Percentiles rank a stretch among this genome's conserved stretches.
Conservation (phyloP, 2,797 vertebrate genomes). For the Malurus leucopterus region DNA sequence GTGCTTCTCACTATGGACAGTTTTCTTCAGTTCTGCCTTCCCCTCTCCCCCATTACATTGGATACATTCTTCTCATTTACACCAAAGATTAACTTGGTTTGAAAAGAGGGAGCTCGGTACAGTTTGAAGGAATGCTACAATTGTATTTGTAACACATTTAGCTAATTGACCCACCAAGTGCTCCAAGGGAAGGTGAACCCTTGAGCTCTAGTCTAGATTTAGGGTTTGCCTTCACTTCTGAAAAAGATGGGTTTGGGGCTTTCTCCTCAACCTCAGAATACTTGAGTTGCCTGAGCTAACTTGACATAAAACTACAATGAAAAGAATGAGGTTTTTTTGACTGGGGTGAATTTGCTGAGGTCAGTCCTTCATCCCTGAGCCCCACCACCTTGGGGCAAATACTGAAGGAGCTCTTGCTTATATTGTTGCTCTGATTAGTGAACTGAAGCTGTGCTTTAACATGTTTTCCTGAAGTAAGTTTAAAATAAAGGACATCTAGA, state of each 20-base stretch:
- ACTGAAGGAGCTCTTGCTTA: not conserved
- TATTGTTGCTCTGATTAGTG: not conserved
- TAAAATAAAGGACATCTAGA: not conserved
- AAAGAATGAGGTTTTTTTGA: not conserved
- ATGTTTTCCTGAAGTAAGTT: not conserved
- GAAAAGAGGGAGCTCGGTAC: not conserved
- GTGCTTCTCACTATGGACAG: not conserved
- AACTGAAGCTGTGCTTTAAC: not conserved
- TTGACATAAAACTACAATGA: not conserved
- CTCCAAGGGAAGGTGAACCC: not conserved
- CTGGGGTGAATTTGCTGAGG: not conserved
- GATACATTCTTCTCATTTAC: not conserved
- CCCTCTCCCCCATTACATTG: not conserved
- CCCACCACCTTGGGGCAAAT: not conserved
- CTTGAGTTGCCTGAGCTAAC: not conserved
- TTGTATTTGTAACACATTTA: not conserved
- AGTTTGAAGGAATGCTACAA: not conserved
- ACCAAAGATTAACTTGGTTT: not conserved
- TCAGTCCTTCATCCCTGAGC: not conserved
- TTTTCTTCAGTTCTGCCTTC: not conserved
- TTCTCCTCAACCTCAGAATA: not conserved
- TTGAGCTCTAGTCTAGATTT: not conserved
- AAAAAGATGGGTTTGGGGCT: not conserved
- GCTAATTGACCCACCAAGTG: not conserved
- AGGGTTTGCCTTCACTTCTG: not conserved